Evolutionary conservation across 2,797 vertebrate species (phyloP).

Genomic region (Coluber constrictor): DNA sequence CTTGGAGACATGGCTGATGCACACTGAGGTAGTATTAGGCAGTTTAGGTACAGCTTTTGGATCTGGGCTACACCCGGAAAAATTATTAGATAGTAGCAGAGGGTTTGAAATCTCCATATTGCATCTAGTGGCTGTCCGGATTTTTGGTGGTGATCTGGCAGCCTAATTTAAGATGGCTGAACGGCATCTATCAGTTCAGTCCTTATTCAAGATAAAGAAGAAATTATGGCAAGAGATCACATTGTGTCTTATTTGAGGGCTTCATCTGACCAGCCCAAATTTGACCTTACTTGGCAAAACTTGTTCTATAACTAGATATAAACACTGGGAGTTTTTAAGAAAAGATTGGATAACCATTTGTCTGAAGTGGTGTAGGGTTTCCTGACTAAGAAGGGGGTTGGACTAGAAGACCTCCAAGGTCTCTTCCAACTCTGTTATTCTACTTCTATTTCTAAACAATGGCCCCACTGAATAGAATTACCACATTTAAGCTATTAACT

Average conservation of each 20-base stretch:
- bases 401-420: too few relatives aligned
- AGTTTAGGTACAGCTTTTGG: background rate
- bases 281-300: background rate
- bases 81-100: background rate
- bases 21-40: background rate
- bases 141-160: background rate
- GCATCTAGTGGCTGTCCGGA: background rate
- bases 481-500: background rate
- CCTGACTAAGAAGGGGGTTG: too few relatives aligned
- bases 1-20: background rate
- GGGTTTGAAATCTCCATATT: background rate
- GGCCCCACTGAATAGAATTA: background rate
- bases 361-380: too few relatives aligned
- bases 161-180: background rate
- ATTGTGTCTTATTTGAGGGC: background rate
- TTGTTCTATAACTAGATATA: background rate
- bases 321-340: background rate
- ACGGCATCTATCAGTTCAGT: background rate
- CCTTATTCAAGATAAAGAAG: background rate
- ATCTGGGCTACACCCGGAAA: background rate
- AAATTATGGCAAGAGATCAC: background rate
- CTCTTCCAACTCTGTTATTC: too few relatives aligned
- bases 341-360: too few relatives aligned
- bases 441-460: background rate
- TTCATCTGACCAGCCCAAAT: background rate